Evolutionary conservation across 2,797 vertebrate genomes (phyloP).

Genomic region (Sparidentex hasta): DNA sequence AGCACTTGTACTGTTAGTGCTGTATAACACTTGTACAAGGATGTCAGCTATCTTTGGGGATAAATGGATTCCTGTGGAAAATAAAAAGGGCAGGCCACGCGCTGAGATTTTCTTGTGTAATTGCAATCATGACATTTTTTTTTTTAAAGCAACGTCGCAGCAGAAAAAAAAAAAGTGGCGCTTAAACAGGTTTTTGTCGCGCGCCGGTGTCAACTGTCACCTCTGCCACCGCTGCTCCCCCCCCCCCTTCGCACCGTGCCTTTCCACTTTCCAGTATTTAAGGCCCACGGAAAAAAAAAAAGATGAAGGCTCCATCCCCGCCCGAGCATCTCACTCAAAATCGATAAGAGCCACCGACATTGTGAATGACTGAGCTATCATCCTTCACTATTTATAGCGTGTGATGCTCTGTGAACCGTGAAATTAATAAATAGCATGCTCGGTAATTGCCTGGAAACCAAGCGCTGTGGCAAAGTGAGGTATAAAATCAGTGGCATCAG

Average conservation of each 20-base stretch:
- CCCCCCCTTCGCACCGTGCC: neutral
- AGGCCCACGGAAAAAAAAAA: slow-evolving; percentile 51
- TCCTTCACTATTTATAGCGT: slow-evolving; percentile 87
- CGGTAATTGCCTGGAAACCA: slow-evolving; percentile 88
- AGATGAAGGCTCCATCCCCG: slow-evolving; percentile 64
- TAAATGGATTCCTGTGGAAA: slow-evolving; percentile 61
- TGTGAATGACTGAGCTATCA: slow-evolving; percentile 84
- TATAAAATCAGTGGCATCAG: slow-evolving; percentile 86
- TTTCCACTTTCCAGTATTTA: slow-evolving; percentile 44
- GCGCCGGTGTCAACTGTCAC: slow-evolving; percentile 15
- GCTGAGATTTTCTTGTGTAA: slow-evolving; percentile 34
- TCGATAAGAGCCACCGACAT: slow-evolving; percentile 81
- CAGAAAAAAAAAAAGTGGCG: slow-evolving; percentile 17
- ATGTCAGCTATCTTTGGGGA: slow-evolving; percentile 64
- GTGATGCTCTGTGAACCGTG: slow-evolving; percentile 87
- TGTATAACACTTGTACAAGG: slow-evolving; percentile 58
- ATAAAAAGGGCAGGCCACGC: slow-evolving; percentile 53
- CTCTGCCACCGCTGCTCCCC: slow-evolving; percentile 12
- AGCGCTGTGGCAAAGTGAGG: slow-evolving; percentile 81
- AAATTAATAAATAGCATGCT: slow-evolving; percentile 90
- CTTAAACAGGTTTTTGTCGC: slow-evolving; percentile 22
- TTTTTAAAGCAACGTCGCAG: slow-evolving; percentile 19
- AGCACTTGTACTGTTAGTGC: slow-evolving; percentile 63
- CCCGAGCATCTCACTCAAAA: slow-evolving; percentile 78
- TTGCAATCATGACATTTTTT: slow-evolving; percentile 58